A percentile compares a stretch with the other conserved stretches of the same genome.
phyloP scores from a whole-genome alignment of 2,797 vertebrate species.

The Myripristis murdjan region DNA sequence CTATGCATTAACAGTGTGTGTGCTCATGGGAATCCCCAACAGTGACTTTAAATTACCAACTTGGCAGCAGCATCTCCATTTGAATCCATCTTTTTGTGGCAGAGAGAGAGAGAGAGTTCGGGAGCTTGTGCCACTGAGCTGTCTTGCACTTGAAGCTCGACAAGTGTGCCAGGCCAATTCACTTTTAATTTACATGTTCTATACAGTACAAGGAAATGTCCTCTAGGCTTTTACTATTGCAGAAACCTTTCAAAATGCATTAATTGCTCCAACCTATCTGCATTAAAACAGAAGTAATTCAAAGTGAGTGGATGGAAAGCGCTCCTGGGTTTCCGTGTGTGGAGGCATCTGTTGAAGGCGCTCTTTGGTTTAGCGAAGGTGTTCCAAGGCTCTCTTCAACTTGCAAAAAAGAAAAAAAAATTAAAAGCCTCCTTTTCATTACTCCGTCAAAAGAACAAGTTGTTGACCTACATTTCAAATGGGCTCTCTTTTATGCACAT shows the following conservation, averaged over 20 bases:
- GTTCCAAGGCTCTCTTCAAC: too few species aligned
- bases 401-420: too few species aligned
- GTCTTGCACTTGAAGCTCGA: conserved; percentile 10
- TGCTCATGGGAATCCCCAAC: background rate
- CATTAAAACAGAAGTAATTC: too few species aligned
- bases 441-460: too few species aligned
- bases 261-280: conserved; percentile 17
- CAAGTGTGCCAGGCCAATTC: background rate
- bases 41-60: background rate
- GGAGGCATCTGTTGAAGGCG: too few species aligned
- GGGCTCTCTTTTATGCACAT: too few species aligned
- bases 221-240: conserved; percentile 11
- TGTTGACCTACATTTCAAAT: too few species aligned
- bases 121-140: background rate
- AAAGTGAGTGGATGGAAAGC: too few species aligned
- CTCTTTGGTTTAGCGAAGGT: too few species aligned
- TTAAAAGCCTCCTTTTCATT: too few species aligned
- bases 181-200: conserved; percentile 1
- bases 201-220: conserved; percentile 8
- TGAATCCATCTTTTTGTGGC: background rate
- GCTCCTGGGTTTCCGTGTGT: too few species aligned
- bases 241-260: conserved; percentile 40
- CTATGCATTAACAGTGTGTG: background rate
- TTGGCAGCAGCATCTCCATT: background rate
- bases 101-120: conserved; percentile 3